Conservation (phyloP, 2,113 vertebrate genomes). For the Sula dactylatra region DNA sequence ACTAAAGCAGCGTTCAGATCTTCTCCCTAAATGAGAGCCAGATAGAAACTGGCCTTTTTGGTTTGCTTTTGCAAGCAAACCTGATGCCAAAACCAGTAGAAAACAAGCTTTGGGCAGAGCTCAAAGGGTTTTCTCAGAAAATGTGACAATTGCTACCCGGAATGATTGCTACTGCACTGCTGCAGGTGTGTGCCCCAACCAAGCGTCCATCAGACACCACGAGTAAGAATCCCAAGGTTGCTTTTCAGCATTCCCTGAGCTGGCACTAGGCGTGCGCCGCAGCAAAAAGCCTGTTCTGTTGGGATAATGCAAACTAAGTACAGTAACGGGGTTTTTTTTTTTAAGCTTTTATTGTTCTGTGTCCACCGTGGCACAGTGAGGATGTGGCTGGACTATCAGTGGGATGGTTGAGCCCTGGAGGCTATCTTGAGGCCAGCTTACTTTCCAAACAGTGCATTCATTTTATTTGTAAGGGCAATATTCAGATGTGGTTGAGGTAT, state of each 20-base stretch:
- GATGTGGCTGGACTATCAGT: not conserved
- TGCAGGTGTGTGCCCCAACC: no score
- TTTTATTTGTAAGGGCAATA: not conserved
- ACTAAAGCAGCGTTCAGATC: not conserved
- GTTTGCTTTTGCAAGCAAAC: not conserved
- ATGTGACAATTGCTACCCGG: not conserved
- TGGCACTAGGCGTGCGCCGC: not conserved
- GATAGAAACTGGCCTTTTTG: not conserved
- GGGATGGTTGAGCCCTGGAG: no score
- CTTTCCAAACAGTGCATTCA: fast-evolving
- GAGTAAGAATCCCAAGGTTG: not conserved
- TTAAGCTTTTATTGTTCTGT: not conserved
- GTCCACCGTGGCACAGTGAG: fast-evolving
- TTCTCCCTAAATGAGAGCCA: not conserved
- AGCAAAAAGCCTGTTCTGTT: not conserved
- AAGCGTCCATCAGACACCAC: no score
- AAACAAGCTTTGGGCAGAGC: no score
- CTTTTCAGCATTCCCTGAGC: not conserved
- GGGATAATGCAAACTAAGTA: not conserved
- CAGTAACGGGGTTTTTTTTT: no score
- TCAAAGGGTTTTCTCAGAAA: not conserved
- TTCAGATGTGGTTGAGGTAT: fast-evolving
- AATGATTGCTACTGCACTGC: no score
- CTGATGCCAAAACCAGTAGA: no score
- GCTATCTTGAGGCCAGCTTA: not conserved